Percentiles rank a stretch among this genome's conserved stretches.
phyloP scores from a whole-genome alignment of 2,888 invertebrate genomes.

The Tenthredo mesomela region DNA sequence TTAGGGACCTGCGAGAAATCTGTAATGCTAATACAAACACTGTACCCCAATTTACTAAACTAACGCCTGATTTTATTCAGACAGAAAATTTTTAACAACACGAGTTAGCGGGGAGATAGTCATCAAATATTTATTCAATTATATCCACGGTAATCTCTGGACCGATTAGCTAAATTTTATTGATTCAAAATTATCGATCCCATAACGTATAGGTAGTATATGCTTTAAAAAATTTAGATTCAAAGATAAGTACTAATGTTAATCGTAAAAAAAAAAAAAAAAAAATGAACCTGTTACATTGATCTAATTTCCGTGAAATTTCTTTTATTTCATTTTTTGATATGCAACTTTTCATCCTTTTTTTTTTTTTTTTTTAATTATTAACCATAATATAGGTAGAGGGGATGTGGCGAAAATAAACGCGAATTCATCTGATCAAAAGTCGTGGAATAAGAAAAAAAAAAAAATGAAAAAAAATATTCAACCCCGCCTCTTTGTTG shows the following conservation, averaged over 20 bases:
- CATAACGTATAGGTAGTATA: too few species aligned
- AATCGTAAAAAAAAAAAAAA: background rate
- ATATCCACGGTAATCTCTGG: slow-evolving; percentile 50
- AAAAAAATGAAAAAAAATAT: slow-evolving; percentile 54
- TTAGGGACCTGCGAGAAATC: slow-evolving; percentile 52
- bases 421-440: slow-evolving; percentile 56
- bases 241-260: background rate
- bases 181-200: slow-evolving; percentile 49
- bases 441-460: slow-evolving; percentile 57
- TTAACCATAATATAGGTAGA: background rate
- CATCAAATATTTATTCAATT: slow-evolving; percentile 53
- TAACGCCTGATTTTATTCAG: slow-evolving; percentile 49
- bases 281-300: background rate
- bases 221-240: background rate
- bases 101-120: background rate
- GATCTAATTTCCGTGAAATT: slow-evolving; percentile 4
- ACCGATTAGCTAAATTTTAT: slow-evolving; percentile 39
- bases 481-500: slow-evolving; percentile 69
- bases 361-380: background rate
- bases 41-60: slow-evolving; percentile 54
- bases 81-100: slow-evolving; percentile 36
- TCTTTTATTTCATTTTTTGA: background rate
- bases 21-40: slow-evolving; percentile 54
- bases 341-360: background rate
- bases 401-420: background rate